These are phyloP conservation scores for Apus apus DNA, from an alignment of 2,113 vertebrate genomes.

Conservation along the genomic window DNA sequence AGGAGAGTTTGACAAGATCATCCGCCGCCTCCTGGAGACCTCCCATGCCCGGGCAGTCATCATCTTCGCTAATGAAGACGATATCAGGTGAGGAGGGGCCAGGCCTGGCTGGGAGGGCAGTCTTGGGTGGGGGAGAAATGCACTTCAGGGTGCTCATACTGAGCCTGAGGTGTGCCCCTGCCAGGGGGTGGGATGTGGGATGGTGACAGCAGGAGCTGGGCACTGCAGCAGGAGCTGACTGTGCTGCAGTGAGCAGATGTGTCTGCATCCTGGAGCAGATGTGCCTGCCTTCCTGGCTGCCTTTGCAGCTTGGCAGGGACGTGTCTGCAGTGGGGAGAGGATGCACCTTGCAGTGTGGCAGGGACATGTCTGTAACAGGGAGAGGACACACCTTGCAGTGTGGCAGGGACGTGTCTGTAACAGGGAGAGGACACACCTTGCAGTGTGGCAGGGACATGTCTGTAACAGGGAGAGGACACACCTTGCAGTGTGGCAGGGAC, in stretches of 20 bases:
- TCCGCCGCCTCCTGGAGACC: slow-evolving; percentile 90
- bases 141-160: fast-evolving
- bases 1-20: slow-evolving; percentile 93
- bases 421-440: neutral
- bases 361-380: neutral
- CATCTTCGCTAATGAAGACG: slow-evolving; percentile 95
- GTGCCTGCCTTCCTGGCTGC: neutral
- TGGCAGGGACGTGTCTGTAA: neutral
- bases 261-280: neutral
- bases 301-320: neutral
- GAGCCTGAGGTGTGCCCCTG: fast-evolving
- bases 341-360: fast-evolving
- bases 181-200: fast-evolving
- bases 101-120: too few species aligned
- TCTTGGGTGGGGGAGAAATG: neutral
- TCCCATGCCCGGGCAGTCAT: slow-evolving; percentile 89
- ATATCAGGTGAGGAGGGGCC: slow-evolving; percentile 84
- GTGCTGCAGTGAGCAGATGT: fast-evolving
- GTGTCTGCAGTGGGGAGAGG: neutral
- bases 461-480: neutral
- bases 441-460: neutral
- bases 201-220: neutral
- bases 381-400: fast-evolving
- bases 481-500: fast-evolving
- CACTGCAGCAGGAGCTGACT: neutral